Conservation (phyloP, 2,797 vertebrate species). For the Sebastes trivittatus region DNA sequence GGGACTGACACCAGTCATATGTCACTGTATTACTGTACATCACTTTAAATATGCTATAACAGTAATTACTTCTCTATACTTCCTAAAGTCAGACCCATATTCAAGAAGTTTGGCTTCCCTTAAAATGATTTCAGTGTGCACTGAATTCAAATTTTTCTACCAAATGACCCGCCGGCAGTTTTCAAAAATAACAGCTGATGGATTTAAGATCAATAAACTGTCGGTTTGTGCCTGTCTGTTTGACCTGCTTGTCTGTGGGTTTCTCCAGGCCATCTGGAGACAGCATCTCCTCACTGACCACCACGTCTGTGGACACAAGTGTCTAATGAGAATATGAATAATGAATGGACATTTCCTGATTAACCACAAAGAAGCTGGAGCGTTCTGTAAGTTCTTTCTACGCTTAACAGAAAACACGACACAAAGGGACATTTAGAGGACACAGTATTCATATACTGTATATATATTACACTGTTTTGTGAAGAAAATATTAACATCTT, state of each 20-base stretch:
- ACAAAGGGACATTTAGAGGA: background rate
- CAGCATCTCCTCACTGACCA: background rate
- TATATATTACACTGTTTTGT: background rate
- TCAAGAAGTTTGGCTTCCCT: background rate
- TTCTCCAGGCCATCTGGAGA: background rate
- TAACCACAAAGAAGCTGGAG: background rate
- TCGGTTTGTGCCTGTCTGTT: background rate
- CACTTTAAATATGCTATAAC: background rate
- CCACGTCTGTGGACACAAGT: background rate
- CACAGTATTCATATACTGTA: background rate
- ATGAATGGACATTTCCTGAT: background rate
- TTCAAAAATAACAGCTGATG: background rate
- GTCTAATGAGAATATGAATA: background rate
- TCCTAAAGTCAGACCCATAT: background rate
- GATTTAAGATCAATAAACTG: background rate
- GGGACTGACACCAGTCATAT: background rate
- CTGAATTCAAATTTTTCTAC: background rate
- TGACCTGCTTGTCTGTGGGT: background rate
- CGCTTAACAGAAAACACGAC: background rate
- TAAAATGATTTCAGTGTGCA: background rate
- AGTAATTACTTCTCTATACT: background rate
- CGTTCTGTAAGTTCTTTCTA: background rate
- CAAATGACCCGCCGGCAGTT: background rate
- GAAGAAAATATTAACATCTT: background rate
- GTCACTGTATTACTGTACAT: background rate